Evolutionary conservation across 1,140 invertebrate species (phyloP).

Genomic region (Phortica variegata): DNA sequence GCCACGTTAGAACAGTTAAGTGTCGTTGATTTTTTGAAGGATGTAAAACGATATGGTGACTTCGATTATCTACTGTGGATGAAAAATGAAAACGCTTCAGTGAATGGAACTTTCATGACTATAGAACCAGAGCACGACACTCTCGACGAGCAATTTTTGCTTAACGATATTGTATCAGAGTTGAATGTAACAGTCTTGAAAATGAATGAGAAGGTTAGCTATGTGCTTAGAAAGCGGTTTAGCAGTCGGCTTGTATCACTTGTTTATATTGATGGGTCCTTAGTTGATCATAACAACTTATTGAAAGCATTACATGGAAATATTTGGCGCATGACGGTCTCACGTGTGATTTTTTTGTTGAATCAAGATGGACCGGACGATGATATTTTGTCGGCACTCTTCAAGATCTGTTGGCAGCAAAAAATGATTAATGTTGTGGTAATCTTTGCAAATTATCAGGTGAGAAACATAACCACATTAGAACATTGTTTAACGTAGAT

Average conservation of each 20-base stretch:
- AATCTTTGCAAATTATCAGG: slow-evolving; percentile 28
- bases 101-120: neutral
- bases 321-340: slow-evolving; percentile 32
- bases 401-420: slow-evolving; percentile 31
- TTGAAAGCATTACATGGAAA: slow-evolving; percentile 24
- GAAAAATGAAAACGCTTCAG: slow-evolving; percentile 20
- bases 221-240: slow-evolving; percentile 21
- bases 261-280: slow-evolving; percentile 8
- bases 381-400: slow-evolving; percentile 16
- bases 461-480: slow-evolving; percentile 8
- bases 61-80: slow-evolving; percentile 31
- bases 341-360: slow-evolving; percentile 33
- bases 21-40: slow-evolving; percentile 23
- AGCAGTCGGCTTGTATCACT: slow-evolving; percentile 20
- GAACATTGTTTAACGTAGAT: slow-evolving; percentile 15
- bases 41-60: slow-evolving; percentile 19
- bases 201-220: slow-evolving; percentile 26
- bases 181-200: slow-evolving; percentile 27
- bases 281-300: slow-evolving; percentile 19
- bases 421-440: slow-evolving; percentile 38
- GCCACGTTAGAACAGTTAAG: neutral
- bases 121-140: slow-evolving; percentile 5
- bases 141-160: neutral
- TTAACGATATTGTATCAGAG: slow-evolving; percentile 14
- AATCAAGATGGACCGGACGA: neutral